Evolutionary conservation across 2,888 invertebrate species (phyloP).

Genomic region (Oxytorus armatus): DNA sequence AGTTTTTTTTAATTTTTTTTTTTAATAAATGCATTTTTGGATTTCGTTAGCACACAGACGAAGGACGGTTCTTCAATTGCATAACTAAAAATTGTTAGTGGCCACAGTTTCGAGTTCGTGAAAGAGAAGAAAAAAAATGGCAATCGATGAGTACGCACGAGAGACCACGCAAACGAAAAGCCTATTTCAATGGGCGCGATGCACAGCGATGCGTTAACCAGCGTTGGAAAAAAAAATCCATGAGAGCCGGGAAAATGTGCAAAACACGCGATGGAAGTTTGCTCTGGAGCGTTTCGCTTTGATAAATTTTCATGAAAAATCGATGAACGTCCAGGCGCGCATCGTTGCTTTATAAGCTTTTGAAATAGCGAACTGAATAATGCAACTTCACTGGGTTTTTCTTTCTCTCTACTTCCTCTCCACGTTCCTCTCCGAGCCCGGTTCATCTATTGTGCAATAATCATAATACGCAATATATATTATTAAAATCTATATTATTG

Average conservation of each 20-base stretch:
- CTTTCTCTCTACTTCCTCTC: no score
- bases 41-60: no score
- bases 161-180: conserved; percentile 8
- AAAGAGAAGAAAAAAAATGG: no score
- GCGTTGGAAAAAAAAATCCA: background rate
- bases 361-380: conserved; percentile 65
- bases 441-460: background rate
- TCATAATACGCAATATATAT: no score
- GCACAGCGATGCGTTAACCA: background rate
- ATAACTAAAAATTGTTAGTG: no score
- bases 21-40: no score
- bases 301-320: conserved; percentile 30
- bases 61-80: no score
- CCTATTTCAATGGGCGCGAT: conserved; percentile 1
- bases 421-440: conserved; percentile 28
- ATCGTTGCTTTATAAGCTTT: conserved; percentile 39
- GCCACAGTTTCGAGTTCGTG: no score
- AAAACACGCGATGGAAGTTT: background rate
- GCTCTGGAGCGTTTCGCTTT: conserved; percentile 23
- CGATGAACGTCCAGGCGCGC: conserved; percentile 15
- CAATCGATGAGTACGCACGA: no score
- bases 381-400: conserved; percentile 39
- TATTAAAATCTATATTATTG: no score
- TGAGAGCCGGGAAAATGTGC: conserved; percentile 1
- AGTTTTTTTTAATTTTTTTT: no score